Evolutionary conservation across 2,797 vertebrate genomes (phyloP).

Genomic region (Enteromius thamalakanensis): DNA sequence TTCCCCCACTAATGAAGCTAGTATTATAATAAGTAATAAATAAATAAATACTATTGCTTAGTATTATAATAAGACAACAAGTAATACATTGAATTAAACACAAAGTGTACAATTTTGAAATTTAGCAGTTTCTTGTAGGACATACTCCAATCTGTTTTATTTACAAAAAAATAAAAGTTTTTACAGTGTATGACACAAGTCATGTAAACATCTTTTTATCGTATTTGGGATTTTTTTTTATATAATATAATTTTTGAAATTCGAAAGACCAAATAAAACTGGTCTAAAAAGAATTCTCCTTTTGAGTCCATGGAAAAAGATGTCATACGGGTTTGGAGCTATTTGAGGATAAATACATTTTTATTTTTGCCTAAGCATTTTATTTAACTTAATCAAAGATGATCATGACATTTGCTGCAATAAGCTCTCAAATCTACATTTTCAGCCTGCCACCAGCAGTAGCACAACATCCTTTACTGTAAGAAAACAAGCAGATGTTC

Average conservation of each 20-base stretch:
- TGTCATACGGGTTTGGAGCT: background rate
- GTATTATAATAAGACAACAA: background rate
- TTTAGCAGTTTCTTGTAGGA: background rate
- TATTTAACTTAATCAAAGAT: background rate
- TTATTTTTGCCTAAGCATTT: background rate
- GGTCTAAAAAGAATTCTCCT: background rate
- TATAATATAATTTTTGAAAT: no score
- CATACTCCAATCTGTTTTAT: background rate
- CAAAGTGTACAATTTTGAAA: background rate
- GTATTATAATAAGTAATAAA: background rate
- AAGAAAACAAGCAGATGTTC: slow-evolving; percentile 34
- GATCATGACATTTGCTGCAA: background rate
- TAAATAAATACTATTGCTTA: no score
- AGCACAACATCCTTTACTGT: slow-evolving; percentile 30
- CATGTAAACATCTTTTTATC: background rate
- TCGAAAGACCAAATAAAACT: background rate
- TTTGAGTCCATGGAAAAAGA: background rate
- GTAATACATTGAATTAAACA: background rate
- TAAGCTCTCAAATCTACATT: slow-evolving; percentile 27
- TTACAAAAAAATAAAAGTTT: background rate
- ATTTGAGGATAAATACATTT: background rate
- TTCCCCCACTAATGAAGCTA: no score
- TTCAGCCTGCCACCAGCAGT: slow-evolving; percentile 36
- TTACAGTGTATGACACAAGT: background rate
- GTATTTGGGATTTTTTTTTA: no score